Evolutionary conservation across 1,140 invertebrate species (phyloP).

Genomic region (Ceratitis capitata): DNA sequence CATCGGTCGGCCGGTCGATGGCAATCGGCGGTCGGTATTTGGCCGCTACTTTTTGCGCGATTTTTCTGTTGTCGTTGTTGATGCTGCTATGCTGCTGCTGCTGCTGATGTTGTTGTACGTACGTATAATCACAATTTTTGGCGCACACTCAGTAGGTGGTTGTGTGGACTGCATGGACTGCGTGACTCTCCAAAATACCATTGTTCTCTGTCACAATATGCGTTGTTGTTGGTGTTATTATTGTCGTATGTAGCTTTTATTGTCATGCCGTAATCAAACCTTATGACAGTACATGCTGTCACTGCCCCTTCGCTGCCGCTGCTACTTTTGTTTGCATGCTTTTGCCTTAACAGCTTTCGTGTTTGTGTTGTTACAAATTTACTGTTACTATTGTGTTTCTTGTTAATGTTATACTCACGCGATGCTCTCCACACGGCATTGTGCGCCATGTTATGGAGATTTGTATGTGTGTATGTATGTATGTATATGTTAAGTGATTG

Average conservation of each 20-base stretch:
- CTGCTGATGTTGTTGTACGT: conserved; percentile 39
- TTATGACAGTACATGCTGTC: conserved; percentile 58
- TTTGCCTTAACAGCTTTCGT: neutral
- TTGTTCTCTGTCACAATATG: neutral
- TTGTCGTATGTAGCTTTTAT: too few relatives aligned
- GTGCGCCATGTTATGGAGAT: too few relatives aligned
- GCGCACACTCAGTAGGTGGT: conserved; percentile 29
- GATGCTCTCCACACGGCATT: neutral
- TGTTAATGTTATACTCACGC: neutral
- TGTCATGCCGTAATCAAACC: neutral
- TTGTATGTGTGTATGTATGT: too few relatives aligned
- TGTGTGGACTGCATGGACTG: neutral
- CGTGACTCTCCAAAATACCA: neutral
- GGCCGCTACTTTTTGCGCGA: too few relatives aligned
- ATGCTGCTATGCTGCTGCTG: conserved; percentile 45
- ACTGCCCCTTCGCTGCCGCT: too few relatives aligned
- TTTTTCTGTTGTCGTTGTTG: too few relatives aligned
- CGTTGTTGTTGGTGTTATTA: conserved; percentile 15
- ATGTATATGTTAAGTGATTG: neutral
- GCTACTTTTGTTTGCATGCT: conserved; percentile 42
- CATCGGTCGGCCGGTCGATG: too few relatives aligned
- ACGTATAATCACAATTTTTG: conserved; percentile 19
- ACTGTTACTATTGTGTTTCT: conserved; percentile 36
- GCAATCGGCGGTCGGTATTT: too few relatives aligned
- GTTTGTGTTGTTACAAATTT: conserved; percentile 42